Conservation (phyloP, 2,113 vertebrate species). For the Heterochromis multidens region DNA sequence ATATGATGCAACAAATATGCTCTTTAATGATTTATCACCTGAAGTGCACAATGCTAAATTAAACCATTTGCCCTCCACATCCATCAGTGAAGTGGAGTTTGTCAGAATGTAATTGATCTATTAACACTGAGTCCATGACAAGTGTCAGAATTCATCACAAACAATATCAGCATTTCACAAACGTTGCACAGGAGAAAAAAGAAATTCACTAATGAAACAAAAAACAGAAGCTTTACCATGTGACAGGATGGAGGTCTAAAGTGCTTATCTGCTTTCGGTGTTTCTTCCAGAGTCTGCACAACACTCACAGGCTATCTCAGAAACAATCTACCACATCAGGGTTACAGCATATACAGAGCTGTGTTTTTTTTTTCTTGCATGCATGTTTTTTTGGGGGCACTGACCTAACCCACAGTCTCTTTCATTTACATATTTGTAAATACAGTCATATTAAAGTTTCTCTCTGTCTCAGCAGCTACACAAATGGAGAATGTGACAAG, state of each 20-base stretch:
- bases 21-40: neutral
- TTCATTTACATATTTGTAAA: neutral
- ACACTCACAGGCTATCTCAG: neutral
- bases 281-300: neutral
- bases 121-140: neutral
- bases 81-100: neutral
- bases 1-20: neutral
- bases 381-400: too few species aligned
- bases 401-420: neutral
- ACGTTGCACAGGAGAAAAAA: neutral
- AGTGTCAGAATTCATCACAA: neutral
- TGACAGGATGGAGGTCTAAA: neutral
- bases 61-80: neutral
- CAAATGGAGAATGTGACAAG: conserved; percentile 34
- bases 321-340: neutral
- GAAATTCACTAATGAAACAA: neutral
- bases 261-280: neutral
- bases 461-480: conserved; percentile 5
- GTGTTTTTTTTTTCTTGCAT: neutral
- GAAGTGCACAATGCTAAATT: neutral
- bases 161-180: neutral
- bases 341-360: neutral
- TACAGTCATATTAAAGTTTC: neutral
- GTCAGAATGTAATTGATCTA: neutral
- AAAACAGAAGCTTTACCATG: neutral